phyloP scores from a whole-genome alignment of 2,888 invertebrate species.

The Mellilla xanthometata region DNA sequence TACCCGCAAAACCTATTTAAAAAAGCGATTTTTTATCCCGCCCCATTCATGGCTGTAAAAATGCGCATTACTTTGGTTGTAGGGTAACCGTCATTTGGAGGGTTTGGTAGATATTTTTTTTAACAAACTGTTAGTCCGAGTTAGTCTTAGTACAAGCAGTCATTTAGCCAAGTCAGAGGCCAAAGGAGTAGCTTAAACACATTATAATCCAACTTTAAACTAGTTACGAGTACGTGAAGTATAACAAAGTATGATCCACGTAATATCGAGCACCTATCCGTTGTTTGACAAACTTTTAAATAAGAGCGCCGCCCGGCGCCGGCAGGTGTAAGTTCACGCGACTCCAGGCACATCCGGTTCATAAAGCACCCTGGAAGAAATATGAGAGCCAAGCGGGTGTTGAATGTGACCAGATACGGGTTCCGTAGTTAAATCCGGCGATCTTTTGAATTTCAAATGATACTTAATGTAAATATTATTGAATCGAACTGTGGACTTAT shows the following conservation, averaged over 20 bases:
- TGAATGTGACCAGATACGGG: no score
- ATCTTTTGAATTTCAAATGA: no score
- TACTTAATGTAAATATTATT: no score
- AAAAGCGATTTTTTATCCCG: conserved; percentile 74
- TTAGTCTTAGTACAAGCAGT: no score
- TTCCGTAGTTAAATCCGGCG: no score
- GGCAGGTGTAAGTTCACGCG: conserved; percentile 36
- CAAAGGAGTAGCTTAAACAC: no score
- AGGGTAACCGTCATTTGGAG: conserved; percentile 16
- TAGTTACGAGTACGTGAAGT: no score
- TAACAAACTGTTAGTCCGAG: no score
- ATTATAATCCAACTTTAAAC: no score
- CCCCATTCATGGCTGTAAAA: conserved; percentile 40
- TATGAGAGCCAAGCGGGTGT: not conserved
- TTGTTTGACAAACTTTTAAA: conserved; percentile 27
- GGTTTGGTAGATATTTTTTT: conserved; percentile 1
- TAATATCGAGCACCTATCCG: conserved; percentile 10
- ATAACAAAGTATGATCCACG: not conserved
- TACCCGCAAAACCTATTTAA: conserved; percentile 73
- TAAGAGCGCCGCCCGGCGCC: conserved; percentile 34
- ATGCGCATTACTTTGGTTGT: conserved; percentile 33
- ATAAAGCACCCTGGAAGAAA: conserved; percentile 62
- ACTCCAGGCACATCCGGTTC: conserved; percentile 55
- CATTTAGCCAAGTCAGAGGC: no score
- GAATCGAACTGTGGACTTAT: no score